Evolutionary conservation across 2,888 invertebrate genomes (phyloP).

Genomic region (Hirtodrosophila duncani): DNA sequence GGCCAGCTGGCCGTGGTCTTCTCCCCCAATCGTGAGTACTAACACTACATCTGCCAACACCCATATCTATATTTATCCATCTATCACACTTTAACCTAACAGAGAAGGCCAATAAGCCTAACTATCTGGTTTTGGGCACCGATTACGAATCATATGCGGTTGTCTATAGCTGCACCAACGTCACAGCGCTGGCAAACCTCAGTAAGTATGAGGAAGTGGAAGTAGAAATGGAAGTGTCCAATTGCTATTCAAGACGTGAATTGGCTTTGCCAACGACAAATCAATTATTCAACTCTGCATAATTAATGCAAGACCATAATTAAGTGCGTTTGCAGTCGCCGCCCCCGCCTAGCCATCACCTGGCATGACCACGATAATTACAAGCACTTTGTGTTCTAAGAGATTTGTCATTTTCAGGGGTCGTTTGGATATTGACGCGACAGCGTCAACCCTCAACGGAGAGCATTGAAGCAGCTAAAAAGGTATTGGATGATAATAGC

Average conservation of each 20-base stretch:
- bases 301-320: constrained; percentile 45
- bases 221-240: not conserved
- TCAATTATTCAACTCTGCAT: constrained; percentile 53
- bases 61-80: not conserved
- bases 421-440: constrained; percentile 72
- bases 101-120: constrained; percentile 42
- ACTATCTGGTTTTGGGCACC: constrained; percentile 82
- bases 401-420: constrained; percentile 35
- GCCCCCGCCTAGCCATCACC: constrained; percentile 23
- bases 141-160: constrained; percentile 82
- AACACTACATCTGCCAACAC: not conserved
- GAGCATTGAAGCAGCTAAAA: constrained; percentile 52
- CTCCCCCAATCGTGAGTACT: constrained; percentile 53
- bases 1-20: constrained; percentile 70
- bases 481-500: constrained; percentile 64
- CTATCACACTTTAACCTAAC: not conserved
- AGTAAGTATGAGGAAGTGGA: constrained; percentile 63
- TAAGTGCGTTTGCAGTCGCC: constrained; percentile 33
- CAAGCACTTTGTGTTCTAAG: constrained; percentile 19
- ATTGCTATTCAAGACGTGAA: constrained; percentile 10
- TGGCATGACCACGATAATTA: constrained; percentile 32
- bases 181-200: constrained; percentile 57
- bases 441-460: constrained; percentile 56
- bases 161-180: constrained; percentile 81
- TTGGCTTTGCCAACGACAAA: constrained; percentile 44